phyloP scores from a whole-genome alignment of 1,140 invertebrate genomes.

The Phymastichus coffea region DNA sequence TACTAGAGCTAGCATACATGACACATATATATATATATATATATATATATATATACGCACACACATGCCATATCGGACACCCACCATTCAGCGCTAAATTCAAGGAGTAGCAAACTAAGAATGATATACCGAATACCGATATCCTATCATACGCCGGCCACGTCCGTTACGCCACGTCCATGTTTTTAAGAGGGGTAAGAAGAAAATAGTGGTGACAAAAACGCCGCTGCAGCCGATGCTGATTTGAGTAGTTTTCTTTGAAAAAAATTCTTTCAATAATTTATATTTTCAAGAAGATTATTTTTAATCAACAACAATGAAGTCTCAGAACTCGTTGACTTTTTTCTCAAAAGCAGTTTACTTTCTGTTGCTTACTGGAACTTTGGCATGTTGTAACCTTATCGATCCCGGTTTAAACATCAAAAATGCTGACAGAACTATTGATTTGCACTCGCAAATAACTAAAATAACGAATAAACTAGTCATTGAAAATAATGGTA shows the following conservation, averaged over 20 bases:
- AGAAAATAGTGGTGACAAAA: background rate
- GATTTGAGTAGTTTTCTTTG: background rate
- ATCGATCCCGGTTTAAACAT: conserved; percentile 63
- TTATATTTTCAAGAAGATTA: background rate
- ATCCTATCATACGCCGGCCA: no score
- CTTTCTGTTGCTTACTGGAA: background rate
- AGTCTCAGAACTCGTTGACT: background rate
- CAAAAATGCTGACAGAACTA: conserved; percentile 79
- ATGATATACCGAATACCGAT: no score
- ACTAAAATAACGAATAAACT: conserved; percentile 80
- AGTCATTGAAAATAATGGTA: conserved; percentile 79
- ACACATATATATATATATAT: no score
- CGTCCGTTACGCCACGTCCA: conserved; percentile 29
- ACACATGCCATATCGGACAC: no score
- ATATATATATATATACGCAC: no score
- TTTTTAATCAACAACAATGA: conserved; percentile 20
- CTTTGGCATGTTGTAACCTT: background rate
- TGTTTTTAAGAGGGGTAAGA: background rate
- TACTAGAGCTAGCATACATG: no score
- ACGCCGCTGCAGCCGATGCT: conserved; percentile 24
- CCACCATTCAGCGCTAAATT: no score
- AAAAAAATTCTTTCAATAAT: background rate
- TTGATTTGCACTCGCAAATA: conserved; percentile 86
- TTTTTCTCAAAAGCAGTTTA: background rate
- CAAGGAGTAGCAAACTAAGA: no score